A percentile compares a stretch with the other conserved stretches of the same genome.
Evolutionary conservation across 2,797 vertebrate species (phyloP).

Genomic region (Pseudochromis fuscus): DNA sequence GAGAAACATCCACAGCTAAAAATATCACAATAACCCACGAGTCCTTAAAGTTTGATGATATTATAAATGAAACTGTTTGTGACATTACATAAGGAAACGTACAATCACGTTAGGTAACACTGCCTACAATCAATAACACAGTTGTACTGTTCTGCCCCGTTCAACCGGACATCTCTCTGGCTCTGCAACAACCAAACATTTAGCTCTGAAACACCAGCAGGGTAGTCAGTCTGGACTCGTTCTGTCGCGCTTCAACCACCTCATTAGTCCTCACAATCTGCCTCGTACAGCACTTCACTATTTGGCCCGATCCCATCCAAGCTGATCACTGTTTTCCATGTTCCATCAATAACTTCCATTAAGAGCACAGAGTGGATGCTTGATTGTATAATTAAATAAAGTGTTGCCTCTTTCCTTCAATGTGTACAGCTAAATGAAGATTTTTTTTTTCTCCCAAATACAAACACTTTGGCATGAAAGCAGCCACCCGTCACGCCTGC

Average conservation of each 20-base stretch:
- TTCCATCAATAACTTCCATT: conserved; percentile 14
- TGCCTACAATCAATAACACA: background rate
- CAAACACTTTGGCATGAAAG: conserved; percentile 32
- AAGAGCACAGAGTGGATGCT: background rate
- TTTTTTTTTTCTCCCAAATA: conserved; percentile 3
- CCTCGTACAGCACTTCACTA: conserved; percentile 4
- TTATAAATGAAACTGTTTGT: no score
- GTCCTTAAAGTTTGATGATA: no score
- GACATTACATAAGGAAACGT: no score
- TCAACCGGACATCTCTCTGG: conserved; percentile 31
- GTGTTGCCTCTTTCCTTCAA: conserved; percentile 9
- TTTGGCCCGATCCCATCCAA: conserved; percentile 19
- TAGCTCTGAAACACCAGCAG: conserved; percentile 55
- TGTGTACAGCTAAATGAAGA: conserved; percentile 2
- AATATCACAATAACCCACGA: background rate
- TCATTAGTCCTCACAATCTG: conserved; percentile 44
- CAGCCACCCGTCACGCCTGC: conserved; percentile 36
- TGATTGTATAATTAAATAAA: conserved; percentile 16
- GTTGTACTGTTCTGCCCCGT: background rate
- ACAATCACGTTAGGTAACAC: no score
- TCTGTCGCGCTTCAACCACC: conserved; percentile 40
- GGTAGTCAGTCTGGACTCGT: conserved; percentile 51
- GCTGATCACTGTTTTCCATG: conserved; percentile 2
- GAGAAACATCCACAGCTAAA: background rate
- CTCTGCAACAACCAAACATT: conserved; percentile 24